Percentiles rank a stretch among this genome's conserved stretches.
Evolutionary conservation across 2,797 vertebrate species (phyloP).

Genomic region (Microcaecilia unicolor): DNA sequence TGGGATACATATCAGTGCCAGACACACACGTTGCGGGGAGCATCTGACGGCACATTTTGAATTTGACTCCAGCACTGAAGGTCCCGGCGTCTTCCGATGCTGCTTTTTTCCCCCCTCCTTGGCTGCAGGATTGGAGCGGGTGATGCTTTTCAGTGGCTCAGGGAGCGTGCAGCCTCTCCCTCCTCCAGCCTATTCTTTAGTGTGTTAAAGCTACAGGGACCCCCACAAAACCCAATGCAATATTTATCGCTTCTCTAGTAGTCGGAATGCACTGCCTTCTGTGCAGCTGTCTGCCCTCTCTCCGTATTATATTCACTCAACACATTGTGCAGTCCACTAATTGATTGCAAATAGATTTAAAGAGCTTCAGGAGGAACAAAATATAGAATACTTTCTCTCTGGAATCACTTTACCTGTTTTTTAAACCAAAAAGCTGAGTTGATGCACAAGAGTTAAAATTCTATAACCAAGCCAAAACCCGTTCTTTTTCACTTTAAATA

Average conservation of each 20-base stretch:
- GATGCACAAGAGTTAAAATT: too few species aligned
- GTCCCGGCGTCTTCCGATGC: conserved; percentile 19
- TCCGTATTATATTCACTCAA: too few species aligned
- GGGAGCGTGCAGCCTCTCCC: conserved; percentile 72
- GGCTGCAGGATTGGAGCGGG: conserved; percentile 35
- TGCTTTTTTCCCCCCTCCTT: conserved; percentile 21
- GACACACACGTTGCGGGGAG: background rate
- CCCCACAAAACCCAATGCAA: too few species aligned
- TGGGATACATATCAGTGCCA: background rate
- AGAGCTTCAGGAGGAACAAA: background rate
- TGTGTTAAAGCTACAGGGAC: conserved; percentile 55
- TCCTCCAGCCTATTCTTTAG: conserved; percentile 40
- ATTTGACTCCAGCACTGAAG: background rate
- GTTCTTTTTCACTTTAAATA: too few species aligned
- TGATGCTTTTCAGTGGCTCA: conserved; percentile 52
- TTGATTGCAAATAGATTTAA: too few species aligned
- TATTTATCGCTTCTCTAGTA: conserved; percentile 44
- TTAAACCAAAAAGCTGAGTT: too few species aligned
- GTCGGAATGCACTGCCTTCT: background rate
- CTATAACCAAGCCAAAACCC: background rate
- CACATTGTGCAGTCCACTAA: too few species aligned
- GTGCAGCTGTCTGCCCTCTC: too few species aligned
- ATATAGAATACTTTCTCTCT: background rate
- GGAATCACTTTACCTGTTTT: conserved; percentile 6
- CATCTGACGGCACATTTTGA: background rate